Evolutionary conservation across 2,888 invertebrate genomes (phyloP).

Genomic region (Himalopsyche tibetana): DNA sequence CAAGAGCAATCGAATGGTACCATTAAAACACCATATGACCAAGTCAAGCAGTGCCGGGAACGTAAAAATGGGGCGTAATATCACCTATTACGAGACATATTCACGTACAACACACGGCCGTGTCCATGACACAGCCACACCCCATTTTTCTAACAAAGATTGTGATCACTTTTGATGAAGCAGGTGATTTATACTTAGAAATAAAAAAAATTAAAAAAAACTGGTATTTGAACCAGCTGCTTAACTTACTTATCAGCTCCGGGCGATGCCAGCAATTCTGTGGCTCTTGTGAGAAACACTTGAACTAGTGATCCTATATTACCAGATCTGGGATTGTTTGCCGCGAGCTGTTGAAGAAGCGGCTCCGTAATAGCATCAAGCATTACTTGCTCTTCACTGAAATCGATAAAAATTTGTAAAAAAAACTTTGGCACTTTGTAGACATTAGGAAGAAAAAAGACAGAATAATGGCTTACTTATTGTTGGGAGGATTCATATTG

Average conservation of each 20-base stretch:
- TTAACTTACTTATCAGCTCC: conserved; percentile 89
- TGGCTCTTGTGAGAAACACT: conserved; percentile 88
- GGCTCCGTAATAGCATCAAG: conserved; percentile 89
- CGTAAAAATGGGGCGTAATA: no score
- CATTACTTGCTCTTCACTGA: conserved; percentile 86
- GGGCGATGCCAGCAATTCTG: conserved; percentile 89
- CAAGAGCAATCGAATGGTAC: no score
- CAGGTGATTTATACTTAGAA: not conserved
- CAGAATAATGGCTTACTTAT: conserved; percentile 74
- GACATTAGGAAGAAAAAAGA: no score
- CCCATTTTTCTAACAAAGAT: no score
- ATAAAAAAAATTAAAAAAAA: not conserved
- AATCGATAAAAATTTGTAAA: conserved; percentile 66
- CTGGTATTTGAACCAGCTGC: no score
- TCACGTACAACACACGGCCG: no score
- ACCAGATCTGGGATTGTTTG: conserved; percentile 91
- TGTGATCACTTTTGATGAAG: no score
- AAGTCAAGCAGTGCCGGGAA: no score
- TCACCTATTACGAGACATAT: no score
- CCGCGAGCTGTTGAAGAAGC: conserved; percentile 84
- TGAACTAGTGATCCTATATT: conserved; percentile 93
- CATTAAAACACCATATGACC: no score
- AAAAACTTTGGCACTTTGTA: no score
- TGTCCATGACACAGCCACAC: no score
- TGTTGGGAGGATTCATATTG: conserved; percentile 88